Conservation (phyloP, 2,797 vertebrate species). For the Siniperca scherzeri region DNA sequence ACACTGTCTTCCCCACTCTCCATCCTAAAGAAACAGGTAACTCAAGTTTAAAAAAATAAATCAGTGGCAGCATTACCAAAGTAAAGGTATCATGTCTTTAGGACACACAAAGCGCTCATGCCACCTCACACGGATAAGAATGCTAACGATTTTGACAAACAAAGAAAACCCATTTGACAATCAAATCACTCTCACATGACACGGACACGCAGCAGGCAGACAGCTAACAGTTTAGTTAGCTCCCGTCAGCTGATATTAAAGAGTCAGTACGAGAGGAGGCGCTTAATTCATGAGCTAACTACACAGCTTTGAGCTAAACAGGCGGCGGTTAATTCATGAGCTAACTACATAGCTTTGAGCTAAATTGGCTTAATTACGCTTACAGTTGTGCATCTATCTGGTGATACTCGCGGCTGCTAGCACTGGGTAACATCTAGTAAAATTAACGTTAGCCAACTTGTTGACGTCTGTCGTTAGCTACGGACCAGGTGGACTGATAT, state of each 20-base stretch:
- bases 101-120: not conserved
- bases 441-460: slow-evolving; percentile 53
- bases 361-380: not conserved
- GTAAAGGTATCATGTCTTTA: not conserved
- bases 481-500: slow-evolving; percentile 16
- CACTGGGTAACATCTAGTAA: not conserved
- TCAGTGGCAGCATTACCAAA: not conserved
- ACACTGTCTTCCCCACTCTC: slow-evolving; percentile 53
- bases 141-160: slow-evolving; percentile 29
- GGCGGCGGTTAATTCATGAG: not conserved
- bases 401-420: not conserved
- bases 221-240: slow-evolving; percentile 39
- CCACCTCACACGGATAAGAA: not conserved
- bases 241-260: not conserved
- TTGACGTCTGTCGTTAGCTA: slow-evolving; percentile 46
- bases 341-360: not conserved
- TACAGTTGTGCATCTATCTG: not conserved
- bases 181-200: slow-evolving; percentile 69
- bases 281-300: not conserved
- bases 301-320: not conserved
- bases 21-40: slow-evolving; percentile 70
- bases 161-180: slow-evolving; percentile 34
- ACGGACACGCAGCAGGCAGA: slow-evolving; percentile 14
- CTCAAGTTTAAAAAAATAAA: not conserved
- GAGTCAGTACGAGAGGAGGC: not conserved